Conservation (phyloP, 1,140 invertebrate species). For the Drosophila bocqueti region DNA sequence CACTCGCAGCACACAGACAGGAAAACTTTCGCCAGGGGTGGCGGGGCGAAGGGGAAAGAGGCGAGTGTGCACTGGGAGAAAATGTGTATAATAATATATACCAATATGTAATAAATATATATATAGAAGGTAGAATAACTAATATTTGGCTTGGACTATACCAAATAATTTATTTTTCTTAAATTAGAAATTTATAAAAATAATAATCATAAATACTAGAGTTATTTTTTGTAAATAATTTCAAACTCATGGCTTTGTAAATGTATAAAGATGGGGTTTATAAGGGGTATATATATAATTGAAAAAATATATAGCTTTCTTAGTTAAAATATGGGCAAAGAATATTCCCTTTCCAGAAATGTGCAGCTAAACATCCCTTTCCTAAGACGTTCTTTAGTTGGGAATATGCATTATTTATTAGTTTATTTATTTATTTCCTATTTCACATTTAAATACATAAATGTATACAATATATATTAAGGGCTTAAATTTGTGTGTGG, state of each 20-base stretch:
- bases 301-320: not conserved
- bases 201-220: too few species aligned
- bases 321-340: not conserved
- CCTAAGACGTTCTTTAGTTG: not conserved
- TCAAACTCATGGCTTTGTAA: too few species aligned
- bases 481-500: not conserved
- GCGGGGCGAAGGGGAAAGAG: not conserved
- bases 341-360: not conserved
- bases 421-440: not conserved
- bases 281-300: too few species aligned
- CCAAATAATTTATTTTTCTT: too few species aligned
- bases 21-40: conserved; percentile 49
- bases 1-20: conserved; percentile 8
- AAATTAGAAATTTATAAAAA: too few species aligned
- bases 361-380: too few species aligned
- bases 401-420: not conserved
- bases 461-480: not conserved
- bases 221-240: too few species aligned
- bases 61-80: not conserved
- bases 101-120: too few species aligned
- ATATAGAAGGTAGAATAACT: not conserved
- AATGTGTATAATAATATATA: not conserved
- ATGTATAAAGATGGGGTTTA: too few species aligned
- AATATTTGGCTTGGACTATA: not conserved
- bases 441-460: too few species aligned